A percentile compares a stretch with the other conserved stretches of the same genome.
These are phyloP conservation scores for Mythimna ferrago DNA, from an alignment of 2,888 invertebrate genomes.

Conservation along the genomic window DNA sequence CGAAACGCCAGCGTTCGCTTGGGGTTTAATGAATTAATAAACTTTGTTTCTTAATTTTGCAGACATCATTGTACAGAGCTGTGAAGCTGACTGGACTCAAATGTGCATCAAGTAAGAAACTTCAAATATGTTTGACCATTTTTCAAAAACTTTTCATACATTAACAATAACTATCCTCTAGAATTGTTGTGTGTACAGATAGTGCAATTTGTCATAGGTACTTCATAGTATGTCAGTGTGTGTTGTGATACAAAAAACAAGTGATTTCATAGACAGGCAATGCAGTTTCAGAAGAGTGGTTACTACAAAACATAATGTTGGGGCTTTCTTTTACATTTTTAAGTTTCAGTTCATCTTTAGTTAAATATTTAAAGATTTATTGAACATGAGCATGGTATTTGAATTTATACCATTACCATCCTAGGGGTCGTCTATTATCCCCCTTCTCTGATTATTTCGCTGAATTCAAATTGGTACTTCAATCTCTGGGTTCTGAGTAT, in stretches of 20 bases:
- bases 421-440: too few relatives aligned
- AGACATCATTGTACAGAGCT: constrained; percentile 78
- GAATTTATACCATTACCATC: too few relatives aligned
- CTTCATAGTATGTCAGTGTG: neutral
- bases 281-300: neutral
- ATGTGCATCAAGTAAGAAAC: constrained; percentile 84
- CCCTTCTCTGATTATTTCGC: too few relatives aligned
- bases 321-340: neutral
- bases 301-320: neutral
- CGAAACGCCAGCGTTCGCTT: too few relatives aligned
- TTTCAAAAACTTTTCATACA: neutral
- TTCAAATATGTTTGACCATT: neutral
- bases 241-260: neutral
- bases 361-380: neutral
- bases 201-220: neutral
- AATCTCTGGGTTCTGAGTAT: too few relatives aligned
- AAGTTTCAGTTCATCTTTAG: neutral
- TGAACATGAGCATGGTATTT: neutral
- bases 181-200: neutral
- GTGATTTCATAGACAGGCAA: neutral
- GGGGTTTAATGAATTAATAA: neutral
- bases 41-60: constrained; percentile 62
- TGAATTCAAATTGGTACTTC: too few relatives aligned
- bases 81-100: constrained; percentile 82
- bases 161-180: neutral